phyloP scores from a whole-genome alignment of 2,113 vertebrate species.

The Fukomys damarensis region DNA sequence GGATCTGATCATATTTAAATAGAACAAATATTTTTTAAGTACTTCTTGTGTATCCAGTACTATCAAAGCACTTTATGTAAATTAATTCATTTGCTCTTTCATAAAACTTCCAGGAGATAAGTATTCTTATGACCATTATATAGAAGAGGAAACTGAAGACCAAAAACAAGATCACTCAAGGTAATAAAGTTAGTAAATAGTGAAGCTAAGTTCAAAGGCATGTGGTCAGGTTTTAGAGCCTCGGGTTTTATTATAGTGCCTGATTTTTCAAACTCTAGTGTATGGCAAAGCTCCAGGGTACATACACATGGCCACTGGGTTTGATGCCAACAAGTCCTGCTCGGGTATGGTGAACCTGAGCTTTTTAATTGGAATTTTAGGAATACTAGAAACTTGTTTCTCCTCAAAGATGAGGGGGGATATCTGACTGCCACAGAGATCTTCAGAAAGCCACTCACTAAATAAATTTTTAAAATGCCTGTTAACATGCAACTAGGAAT shows the following conservation, averaged over 20 bases:
- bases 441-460: background rate
- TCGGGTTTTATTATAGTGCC: background rate
- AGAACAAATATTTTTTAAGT: background rate
- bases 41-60: background rate
- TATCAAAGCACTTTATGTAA: background rate
- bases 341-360: background rate
- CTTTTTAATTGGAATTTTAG: background rate
- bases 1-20: background rate
- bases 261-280: background rate
- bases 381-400: background rate
- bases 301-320: background rate
- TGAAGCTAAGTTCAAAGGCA: background rate
- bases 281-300: background rate
- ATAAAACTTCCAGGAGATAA: background rate
- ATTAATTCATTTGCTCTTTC: background rate
- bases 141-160: background rate
- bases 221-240: background rate
- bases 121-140: background rate
- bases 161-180: background rate
- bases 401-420: background rate
- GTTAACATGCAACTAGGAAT: background rate
- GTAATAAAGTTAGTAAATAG: background rate
- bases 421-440: background rate
- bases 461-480: constrained; percentile 17
- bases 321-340: background rate